phyloP scores from a whole-genome alignment of 2,888 invertebrate species.

The Listrodromus nycthemerus region DNA sequence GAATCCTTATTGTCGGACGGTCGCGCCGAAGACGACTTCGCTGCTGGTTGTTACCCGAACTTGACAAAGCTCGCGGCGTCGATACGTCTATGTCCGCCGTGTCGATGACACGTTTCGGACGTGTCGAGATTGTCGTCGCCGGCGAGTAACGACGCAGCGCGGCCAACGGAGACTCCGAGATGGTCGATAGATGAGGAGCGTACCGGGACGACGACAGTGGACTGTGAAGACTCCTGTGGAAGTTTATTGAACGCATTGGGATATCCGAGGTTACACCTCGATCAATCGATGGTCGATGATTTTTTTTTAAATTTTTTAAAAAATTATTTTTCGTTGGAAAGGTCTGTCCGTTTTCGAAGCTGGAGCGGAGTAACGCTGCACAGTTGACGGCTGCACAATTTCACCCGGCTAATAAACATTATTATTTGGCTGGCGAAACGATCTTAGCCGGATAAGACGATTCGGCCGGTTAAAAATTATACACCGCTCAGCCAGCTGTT shows the following conservation, averaged over 20 bases:
- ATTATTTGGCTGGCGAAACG: too few relatives aligned
- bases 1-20: slow-evolving; percentile 82
- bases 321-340: not conserved
- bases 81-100: slow-evolving; percentile 95
- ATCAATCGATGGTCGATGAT: too few relatives aligned
- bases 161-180: slow-evolving; percentile 87
- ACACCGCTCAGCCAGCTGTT: too few relatives aligned
- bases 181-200: slow-evolving; percentile 91
- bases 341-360: too few relatives aligned
- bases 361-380: too few relatives aligned
- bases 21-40: slow-evolving; percentile 78
- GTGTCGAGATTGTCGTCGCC: slow-evolving; percentile 82
- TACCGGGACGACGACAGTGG: slow-evolving; percentile 85
- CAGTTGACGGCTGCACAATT: too few relatives aligned
- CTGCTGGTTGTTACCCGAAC: slow-evolving; percentile 71
- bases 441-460: too few relatives aligned
- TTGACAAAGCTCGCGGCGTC: slow-evolving; percentile 80
- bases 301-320: too few relatives aligned
- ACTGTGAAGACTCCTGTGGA: slow-evolving; percentile 76
- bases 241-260: not conserved
- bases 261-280: not conserved
- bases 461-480: too few relatives aligned
- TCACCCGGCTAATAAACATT: too few relatives aligned
- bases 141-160: slow-evolving; percentile 79
- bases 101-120: slow-evolving; percentile 90